Percentiles rank a stretch among this genome's conserved stretches.
Conservation (phyloP, 2,797 vertebrate genomes). For the Carapus acus region DNA sequence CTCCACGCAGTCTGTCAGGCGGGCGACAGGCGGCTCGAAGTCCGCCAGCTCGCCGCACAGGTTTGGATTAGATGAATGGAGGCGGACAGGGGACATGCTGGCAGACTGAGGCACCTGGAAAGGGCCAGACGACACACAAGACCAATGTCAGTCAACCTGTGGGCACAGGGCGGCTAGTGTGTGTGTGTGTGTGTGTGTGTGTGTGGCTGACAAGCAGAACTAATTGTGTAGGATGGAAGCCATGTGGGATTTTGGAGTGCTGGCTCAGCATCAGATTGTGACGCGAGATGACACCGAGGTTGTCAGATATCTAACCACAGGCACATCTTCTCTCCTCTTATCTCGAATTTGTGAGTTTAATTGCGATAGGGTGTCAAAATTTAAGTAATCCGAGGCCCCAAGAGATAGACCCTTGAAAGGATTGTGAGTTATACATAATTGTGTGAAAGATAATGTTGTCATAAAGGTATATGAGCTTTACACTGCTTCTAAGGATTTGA, state of each 20-base stretch:
- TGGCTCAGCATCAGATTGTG: neutral
- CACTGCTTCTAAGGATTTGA: constrained; percentile 9
- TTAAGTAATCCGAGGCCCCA: neutral
- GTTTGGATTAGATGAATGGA: constrained; percentile 98
- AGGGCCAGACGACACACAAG: constrained; percentile 16
- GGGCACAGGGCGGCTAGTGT: constrained; percentile 1
- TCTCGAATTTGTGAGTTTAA: too few relatives aligned
- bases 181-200: too few relatives aligned
- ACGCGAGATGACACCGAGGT: neutral
- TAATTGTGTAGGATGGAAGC: neutral
- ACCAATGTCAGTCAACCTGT: constrained; percentile 23
- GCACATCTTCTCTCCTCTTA: neutral
- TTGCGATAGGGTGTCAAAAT: neutral
- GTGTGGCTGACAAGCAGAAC: constrained; percentile 20
- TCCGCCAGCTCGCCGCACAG: constrained; percentile 90
- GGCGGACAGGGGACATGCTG: constrained; percentile 87
- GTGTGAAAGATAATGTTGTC: neutral
- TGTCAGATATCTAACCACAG: constrained; percentile 4
- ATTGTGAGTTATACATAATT: too few relatives aligned
- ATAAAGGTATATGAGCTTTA: constrained; percentile 14
- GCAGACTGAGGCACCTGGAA: constrained; percentile 88
- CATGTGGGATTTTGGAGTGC: neutral
- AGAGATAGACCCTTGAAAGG: neutral
- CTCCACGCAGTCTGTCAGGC: constrained; percentile 82
- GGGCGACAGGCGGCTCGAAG: constrained; percentile 82